Evolutionary conservation across 2,113 vertebrate species (phyloP).

Genomic region (Pterocles gutturalis): DNA sequence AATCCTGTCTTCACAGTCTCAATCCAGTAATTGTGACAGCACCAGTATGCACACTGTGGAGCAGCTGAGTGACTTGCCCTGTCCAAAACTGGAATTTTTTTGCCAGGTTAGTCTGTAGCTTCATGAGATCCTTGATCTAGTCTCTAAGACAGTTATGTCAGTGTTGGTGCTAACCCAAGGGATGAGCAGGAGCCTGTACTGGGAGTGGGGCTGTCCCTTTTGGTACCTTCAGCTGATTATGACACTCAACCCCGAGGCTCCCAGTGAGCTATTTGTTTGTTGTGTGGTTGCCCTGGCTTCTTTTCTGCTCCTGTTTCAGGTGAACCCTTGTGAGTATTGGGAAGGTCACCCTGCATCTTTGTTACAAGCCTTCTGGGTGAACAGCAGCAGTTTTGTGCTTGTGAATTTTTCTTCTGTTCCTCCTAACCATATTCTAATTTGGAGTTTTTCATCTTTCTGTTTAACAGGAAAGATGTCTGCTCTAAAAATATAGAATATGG

Average conservation of each 20-base stretch:
- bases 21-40: not conserved
- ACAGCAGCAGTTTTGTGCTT: conserved; percentile 57
- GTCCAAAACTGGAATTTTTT: not conserved
- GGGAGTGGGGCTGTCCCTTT: not conserved
- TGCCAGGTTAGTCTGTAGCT: not conserved
- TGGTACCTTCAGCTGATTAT: not conserved
- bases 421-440: conserved; percentile 63
- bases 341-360: not conserved
- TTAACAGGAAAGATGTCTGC: conserved; percentile 70
- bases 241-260: not conserved
- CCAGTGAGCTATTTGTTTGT: not conserved
- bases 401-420: conserved; percentile 60
- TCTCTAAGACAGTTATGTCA: not conserved
- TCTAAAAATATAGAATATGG: conserved; percentile 70
- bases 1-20: not conserved
- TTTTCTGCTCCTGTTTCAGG: not conserved
- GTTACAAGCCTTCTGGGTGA: conserved; percentile 40
- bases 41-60: not conserved
- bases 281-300: not conserved
- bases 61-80: accelerated
- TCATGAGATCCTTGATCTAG: not conserved
- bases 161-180: not conserved
- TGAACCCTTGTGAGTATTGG: not conserved
- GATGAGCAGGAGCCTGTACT: not conserved
- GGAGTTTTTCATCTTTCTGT: conserved; percentile 68